Base-by-base conservation (phyloP, 92 coral and sea anemone species). In the Anthopleura xanthogrammica region DNA sequence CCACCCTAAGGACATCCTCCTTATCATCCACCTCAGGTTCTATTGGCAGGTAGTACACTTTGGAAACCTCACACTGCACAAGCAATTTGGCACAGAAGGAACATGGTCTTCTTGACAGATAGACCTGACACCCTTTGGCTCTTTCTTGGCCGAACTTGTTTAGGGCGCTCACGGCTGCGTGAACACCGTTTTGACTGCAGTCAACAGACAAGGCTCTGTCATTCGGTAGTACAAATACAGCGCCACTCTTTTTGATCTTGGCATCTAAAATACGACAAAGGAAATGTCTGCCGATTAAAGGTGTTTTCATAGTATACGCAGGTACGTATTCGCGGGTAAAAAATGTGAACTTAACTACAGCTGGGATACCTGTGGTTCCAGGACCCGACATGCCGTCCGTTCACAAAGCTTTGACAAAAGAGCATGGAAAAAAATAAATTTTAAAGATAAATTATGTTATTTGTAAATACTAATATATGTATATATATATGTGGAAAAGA, bases 61-160 rank as follows among this genome's bases (percentile, higher is more conserved):
- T 72, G 10, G 72, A 43, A 17, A 92, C 83, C 9, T 87, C 91
- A 17, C 91, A 85, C 77, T 89, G 90, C 19, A 87, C 80, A 3
- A 89, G 83, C 57, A 92, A 87, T 68, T 92, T 92, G 24, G 86
- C 76, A 81, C 95, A 92, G 77, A 83, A 86, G 7, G 91, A 62
- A 60, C 95, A 92, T 8, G 95, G 95, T 52, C 90, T 79, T 16
- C 95, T 85, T 20, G 95, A 87, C 52, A 92, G 14, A 80, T 80
- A 92, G 23, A 89, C 92, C 2, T 73, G 54, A 40, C 91, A 84
- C 40, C 83, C 89, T 65, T 83, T 82, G 12, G 58, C 86, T 84
- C 83, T 89, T 77, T 87, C 89, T 24, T 89, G 91, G 39, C 86
- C 86, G 77, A 85, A 85, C 77, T 82, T 83, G 60, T 89, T 88